phyloP scores from a whole-genome alignment of 2,797 vertebrate species.

The Loriculus beryllinus region DNA sequence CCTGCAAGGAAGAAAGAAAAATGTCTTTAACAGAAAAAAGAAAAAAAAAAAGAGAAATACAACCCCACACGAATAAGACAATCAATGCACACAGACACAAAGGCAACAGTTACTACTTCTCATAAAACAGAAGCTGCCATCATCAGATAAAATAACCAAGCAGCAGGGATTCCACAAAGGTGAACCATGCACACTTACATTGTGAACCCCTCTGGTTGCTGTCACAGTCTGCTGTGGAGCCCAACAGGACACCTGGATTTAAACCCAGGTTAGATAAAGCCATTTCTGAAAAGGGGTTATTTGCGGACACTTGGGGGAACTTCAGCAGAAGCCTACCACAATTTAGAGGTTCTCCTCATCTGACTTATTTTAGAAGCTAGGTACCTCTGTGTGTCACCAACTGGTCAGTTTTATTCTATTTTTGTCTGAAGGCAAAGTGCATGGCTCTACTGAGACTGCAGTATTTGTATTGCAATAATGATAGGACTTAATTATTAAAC shows the following conservation, averaged over 20 bases:
- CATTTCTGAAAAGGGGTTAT: background rate
- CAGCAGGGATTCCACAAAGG: background rate
- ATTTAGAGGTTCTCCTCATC: background rate
- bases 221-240: background rate
- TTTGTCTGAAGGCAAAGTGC: background rate
- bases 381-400: fast-evolving
- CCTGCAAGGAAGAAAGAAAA: background rate
- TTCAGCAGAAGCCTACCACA: background rate
- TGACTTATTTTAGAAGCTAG: background rate
- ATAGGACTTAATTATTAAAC: background rate
- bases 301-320: background rate
- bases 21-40: background rate
- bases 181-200: background rate
- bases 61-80: background rate
- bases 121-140: background rate
- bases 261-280: background rate
- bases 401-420: background rate
- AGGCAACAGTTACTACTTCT: background rate
- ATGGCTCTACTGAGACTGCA: background rate
- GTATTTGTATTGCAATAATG: background rate
- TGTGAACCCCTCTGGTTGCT: fast-evolving
- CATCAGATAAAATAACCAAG: background rate
- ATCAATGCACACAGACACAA: background rate
- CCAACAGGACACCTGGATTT: background rate
- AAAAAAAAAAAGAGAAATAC: background rate